Conservation (phyloP, 2,888 invertebrate genomes). For the Caenorhabditis sinica region DNA sequence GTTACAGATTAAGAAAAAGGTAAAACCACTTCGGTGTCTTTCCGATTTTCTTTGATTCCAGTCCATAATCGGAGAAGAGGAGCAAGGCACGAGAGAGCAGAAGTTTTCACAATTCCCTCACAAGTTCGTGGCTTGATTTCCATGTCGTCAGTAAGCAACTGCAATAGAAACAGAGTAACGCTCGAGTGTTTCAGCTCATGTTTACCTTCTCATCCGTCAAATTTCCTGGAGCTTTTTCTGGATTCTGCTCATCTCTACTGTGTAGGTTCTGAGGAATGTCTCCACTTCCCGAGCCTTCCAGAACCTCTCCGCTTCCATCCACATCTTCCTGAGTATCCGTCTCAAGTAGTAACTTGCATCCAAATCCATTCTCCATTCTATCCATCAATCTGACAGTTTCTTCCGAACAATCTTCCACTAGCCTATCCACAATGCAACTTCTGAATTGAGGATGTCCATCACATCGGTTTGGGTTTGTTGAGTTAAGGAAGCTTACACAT, state of each 20-base stretch:
- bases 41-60: slow-evolving; percentile 65
- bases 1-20: background rate
- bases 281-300: slow-evolving; percentile 55
- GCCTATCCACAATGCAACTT: slow-evolving; percentile 41
- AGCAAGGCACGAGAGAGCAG: slow-evolving; percentile 54
- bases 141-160: slow-evolving; percentile 31
- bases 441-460: slow-evolving; percentile 61
- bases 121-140: slow-evolving; percentile 32
- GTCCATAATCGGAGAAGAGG: slow-evolving; percentile 65
- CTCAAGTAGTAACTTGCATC: slow-evolving; percentile 39
- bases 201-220: slow-evolving; percentile 28
- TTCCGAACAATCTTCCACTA: slow-evolving; percentile 54
- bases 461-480: slow-evolving; percentile 58
- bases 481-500: slow-evolving; percentile 57
- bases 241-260: slow-evolving; percentile 20
- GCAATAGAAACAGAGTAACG: background rate
- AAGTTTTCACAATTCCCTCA: slow-evolving; percentile 34
- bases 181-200: background rate
- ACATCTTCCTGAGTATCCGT: slow-evolving; percentile 31
- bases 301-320: slow-evolving; percentile 38
- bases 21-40: slow-evolving; percentile 57
- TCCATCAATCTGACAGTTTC: slow-evolving; percentile 52
- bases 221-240: background rate
- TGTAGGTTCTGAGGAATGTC: slow-evolving; percentile 28
- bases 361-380: slow-evolving; percentile 50